Conservation (phyloP, 2,888 invertebrate species). For the Lepetodrilus schrolli region DNA sequence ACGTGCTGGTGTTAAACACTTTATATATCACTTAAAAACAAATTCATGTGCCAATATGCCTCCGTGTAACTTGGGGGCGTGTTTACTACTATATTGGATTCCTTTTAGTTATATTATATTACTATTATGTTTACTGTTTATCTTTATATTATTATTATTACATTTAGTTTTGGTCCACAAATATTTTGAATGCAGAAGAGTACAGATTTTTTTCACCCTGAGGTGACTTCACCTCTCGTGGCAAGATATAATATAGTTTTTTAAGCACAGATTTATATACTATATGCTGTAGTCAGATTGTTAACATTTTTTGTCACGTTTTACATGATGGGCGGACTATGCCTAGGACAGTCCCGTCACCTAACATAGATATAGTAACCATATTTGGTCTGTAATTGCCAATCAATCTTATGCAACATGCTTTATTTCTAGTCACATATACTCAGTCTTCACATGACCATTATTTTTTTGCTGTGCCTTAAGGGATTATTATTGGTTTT, state of each 20-base stretch:
- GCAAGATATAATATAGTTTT: slow-evolving; percentile 15
- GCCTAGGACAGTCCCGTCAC: slow-evolving; percentile 4
- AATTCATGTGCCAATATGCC: slow-evolving; percentile 38
- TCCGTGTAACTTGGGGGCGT: slow-evolving; percentile 23
- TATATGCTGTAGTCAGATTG: slow-evolving; percentile 33
- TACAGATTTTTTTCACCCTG: not conserved
- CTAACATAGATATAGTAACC: slow-evolving; percentile 21
- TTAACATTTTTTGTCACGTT: slow-evolving; percentile 29
- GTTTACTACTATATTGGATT: slow-evolving; percentile 29
- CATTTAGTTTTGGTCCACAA: slow-evolving; percentile 26
- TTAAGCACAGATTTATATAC: slow-evolving; percentile 21
- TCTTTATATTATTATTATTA: slow-evolving; percentile 28
- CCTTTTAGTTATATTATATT: slow-evolving; percentile 29
- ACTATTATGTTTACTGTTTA: slow-evolving; percentile 31
- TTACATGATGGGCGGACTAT: not conserved
- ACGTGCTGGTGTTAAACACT: slow-evolving; percentile 89
- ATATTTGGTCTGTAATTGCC: slow-evolving; percentile 37
- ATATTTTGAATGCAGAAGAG: slow-evolving; percentile 9
- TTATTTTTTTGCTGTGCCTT: slow-evolving; percentile 70
- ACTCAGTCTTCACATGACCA: slow-evolving; percentile 66
- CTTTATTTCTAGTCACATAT: slow-evolving; percentile 55
- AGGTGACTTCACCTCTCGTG: not conserved
- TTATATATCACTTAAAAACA: slow-evolving; percentile 74
- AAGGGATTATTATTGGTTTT: slow-evolving; percentile 62
- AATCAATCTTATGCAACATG: slow-evolving; percentile 42